These are phyloP conservation scores for Thecophora atra DNA, from an alignment of 2,888 invertebrate genomes.

Conservation along the genomic window DNA sequence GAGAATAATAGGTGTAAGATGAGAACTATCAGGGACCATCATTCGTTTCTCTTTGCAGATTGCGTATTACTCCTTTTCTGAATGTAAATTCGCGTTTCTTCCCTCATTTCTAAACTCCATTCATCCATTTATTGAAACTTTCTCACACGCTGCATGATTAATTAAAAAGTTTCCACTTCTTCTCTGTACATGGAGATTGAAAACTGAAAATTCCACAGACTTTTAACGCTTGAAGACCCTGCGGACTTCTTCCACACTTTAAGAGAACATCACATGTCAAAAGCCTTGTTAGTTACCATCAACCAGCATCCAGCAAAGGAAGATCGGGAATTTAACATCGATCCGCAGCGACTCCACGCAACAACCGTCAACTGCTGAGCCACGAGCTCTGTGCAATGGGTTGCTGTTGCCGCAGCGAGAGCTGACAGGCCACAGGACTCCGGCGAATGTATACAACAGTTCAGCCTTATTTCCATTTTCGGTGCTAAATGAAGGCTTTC, in stretches of 20 bases:
- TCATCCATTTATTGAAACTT: not conserved
- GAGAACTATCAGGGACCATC: too few relatives aligned
- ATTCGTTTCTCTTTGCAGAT: too few relatives aligned
- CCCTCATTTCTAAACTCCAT: too few relatives aligned
- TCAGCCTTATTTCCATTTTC: conserved; percentile 5
- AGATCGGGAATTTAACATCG: conserved; percentile 4
- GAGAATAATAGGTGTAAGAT: too few relatives aligned
- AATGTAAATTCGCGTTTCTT: too few relatives aligned
- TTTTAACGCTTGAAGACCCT: conserved; percentile 3
- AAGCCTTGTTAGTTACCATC: not conserved
- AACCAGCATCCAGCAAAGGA: not conserved
- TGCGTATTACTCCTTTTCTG: too few relatives aligned
- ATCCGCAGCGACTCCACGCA: not conserved
- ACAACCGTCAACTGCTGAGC: not conserved
- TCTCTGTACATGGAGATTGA: not conserved
- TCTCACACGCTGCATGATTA: conserved; percentile 13
- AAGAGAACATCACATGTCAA: not conserved
- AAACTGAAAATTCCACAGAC: conserved; percentile 24
- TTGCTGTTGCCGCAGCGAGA: not conserved
- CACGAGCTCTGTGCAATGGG: not conserved
- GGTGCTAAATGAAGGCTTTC: conserved; percentile 21
- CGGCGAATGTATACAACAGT: conserved; percentile 16
- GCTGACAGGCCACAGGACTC: conserved; percentile 30
- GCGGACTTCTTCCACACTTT: not conserved
- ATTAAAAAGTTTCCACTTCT: conserved; percentile 15